These are phyloP conservation scores for Drosophila prostipennis DNA, from an alignment of 2,888 invertebrate species.

Conservation along the genomic window DNA sequence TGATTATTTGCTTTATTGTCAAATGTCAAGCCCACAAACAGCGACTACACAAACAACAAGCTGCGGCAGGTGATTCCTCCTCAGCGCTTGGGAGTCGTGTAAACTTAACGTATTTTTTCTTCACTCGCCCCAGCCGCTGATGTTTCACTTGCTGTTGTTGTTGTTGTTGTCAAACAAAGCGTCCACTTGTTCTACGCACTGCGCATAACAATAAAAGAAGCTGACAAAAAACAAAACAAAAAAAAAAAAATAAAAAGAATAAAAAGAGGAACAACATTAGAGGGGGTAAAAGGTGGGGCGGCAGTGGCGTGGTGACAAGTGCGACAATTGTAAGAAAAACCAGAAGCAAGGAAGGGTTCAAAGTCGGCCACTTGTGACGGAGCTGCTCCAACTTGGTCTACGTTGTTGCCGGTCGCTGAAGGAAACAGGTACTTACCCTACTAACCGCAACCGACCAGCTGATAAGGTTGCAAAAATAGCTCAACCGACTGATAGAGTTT, in stretches of 20 bases:
- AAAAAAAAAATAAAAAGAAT: conserved; percentile 19
- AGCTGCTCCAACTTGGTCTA: conserved; percentile 26
- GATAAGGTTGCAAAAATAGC: conserved; percentile 21
- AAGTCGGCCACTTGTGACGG: conserved; percentile 48
- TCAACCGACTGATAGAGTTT: conserved; percentile 4
- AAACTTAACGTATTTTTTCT: conserved; percentile 72
- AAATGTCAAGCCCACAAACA: conserved; percentile 76
- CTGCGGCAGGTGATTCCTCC: conserved; percentile 58
- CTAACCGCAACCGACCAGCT: conserved; percentile 19
- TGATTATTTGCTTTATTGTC: conserved; percentile 82
- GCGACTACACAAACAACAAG: conserved; percentile 34
- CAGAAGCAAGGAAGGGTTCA: conserved; percentile 48
- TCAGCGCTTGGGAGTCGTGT: conserved; percentile 68
- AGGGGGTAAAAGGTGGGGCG: conserved; percentile 29
- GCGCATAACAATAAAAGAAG: conserved; percentile 67
- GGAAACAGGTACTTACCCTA: conserved; percentile 36
- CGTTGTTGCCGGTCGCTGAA: conserved; percentile 9
- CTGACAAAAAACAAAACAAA: conserved; percentile 40
- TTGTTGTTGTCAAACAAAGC: conserved; percentile 80
- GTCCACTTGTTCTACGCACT: conserved; percentile 80
- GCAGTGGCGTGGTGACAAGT: conserved; percentile 66
- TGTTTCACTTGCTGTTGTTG: conserved; percentile 53
- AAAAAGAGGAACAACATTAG: conserved; percentile 33
- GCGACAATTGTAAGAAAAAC: conserved; percentile 71
- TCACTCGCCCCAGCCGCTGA: conserved; percentile 51